Percentiles rank a stretch among this genome's conserved stretches.
These are phyloP conservation scores for Urocynchramus pylzowi DNA, from an alignment of 2,113 vertebrate genomes.

Conservation along the genomic window DNA sequence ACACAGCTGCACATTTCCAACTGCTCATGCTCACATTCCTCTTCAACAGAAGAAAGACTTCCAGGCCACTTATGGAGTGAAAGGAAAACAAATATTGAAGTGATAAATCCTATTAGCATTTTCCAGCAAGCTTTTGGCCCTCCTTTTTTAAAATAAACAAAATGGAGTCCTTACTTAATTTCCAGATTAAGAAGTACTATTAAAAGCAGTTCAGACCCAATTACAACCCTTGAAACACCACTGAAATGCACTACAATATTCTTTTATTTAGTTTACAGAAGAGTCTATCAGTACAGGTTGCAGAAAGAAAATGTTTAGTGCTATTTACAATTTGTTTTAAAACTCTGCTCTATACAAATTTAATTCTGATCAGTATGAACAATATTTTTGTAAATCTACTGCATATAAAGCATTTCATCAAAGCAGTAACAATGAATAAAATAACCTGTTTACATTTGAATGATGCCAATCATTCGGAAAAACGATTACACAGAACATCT, in stretches of 20 bases:
- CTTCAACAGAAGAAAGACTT: neutral
- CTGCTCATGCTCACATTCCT: neutral
- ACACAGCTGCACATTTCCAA: neutral
- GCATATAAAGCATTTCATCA: slow-evolving; percentile 88
- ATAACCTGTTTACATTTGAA: slow-evolving; percentile 80
- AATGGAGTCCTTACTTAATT: neutral
- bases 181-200: neutral
- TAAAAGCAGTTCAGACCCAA: neutral
- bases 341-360: slow-evolving; percentile 97
- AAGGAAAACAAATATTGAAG: neutral
- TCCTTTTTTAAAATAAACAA: neutral
- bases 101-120: neutral
- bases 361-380: slow-evolving; percentile 97
- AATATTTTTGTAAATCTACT: slow-evolving; percentile 88
- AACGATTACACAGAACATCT: slow-evolving; percentile 72
- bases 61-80: neutral
- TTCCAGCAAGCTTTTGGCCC: neutral
- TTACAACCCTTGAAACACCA: slow-evolving; percentile 58
- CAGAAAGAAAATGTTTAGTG: slow-evolving; percentile 90
- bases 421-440: slow-evolving; percentile 82
- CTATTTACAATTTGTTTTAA: slow-evolving; percentile 97
- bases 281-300: slow-evolving; percentile 90
- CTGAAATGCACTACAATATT: slow-evolving; percentile 82
- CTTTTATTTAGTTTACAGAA: slow-evolving; percentile 96
- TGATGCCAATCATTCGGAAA: slow-evolving; percentile 78